Evolutionary conservation across 2,113 vertebrate genomes (phyloP), one percentile per base, ranked within the genome.

Genomic region (Mohoua ochrocephala): DNA sequence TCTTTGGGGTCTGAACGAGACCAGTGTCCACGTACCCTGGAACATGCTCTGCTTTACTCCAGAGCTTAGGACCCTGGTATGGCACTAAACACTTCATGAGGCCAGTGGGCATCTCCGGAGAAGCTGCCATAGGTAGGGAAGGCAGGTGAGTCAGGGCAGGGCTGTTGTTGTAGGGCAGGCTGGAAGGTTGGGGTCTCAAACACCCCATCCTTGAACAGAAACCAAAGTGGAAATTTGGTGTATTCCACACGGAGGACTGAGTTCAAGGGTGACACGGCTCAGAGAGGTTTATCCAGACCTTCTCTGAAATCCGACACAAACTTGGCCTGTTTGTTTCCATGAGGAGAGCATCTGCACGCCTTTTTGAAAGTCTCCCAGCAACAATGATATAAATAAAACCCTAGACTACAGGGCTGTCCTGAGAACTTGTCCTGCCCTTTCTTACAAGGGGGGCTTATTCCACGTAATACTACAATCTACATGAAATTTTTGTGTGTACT

Each of bases 361-460:
- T 91, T 92, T 89, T 75, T 35, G 39, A 56, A 93, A 75, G 93
- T 93, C 91, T 94, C 95, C 93, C 92, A 79, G 93, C 86, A 96
- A 94, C 91, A 93, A 89, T 75, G 92, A 84, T 95, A 94, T 94
- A 96, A 95, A 97, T 93, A 96, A 93, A 97, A 75, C n/a, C n/a
- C 53, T 45, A 33, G 79, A 16, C 67, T 90, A 18, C 50, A 90
- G 75, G 49, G n/a, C 93, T 87, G 49, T 86, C 79, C 85, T 52
- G n/a, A 87, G 44, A 86, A 64, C n/a, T 94, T 91, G 73, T 92
- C 52, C 73, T 93, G 76, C 68, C 49, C 61, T 89, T 75, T 89
- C 57, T 53, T 93, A 71, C n/a, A 28, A 33, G 16, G 56, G 68
- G 56, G 24, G 41, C 7, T 92, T 89, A 68, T 91, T 71, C 61